Evolutionary conservation across 1,140 invertebrate species (phyloP), one percentile per base, ranked within the genome.

Genomic region (Steinernema khuongi): DNA sequence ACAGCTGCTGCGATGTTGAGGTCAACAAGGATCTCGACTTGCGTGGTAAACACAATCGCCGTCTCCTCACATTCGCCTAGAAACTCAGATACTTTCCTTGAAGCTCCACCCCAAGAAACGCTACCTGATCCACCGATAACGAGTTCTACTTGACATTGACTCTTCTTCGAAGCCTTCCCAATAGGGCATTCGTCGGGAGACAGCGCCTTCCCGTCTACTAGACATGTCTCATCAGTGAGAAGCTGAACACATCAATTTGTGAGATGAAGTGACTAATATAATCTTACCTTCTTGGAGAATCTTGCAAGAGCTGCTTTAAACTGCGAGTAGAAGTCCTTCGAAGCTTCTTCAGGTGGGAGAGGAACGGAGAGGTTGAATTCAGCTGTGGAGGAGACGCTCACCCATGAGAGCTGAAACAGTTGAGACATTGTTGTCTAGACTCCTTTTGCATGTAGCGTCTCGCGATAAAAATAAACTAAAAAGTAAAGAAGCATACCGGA

Each of bases 61-160:
- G 14, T 22, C 50, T 60, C 50, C 14, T 11, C 4, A 22, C 22
- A 7, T 60, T 60, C 50, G 19, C 19, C 50, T 60, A n/a, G 50
- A 60, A 60, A 60, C 4, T 17, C 50, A 22, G 22, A n/a, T n/a
- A n/a, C n/a, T n/a, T n/a, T n/a, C 50, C 50, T 60, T 60, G 50
- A 60, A 60, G 50, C 7, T 60, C 14, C 11, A 22, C 36, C 7
- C 36, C 14, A 26, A 17, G 11, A 60, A 60, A 60, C 19, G 14
- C 50, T 60, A 60, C 50, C 50, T 7, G 7, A n/a, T 26, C 22
- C 50, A 11, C 11, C 14, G 50, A 60, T 22, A 22, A 60, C 50
- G 50, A 60, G 50, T 22, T 60, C 50, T 14, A 60, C 50, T 7
- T 60, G 50, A 60, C 50, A 60, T 60, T 60, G 50, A 60, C 50